These are phyloP conservation scores for Pipistrellus nathusii DNA, from an alignment of 2,797 vertebrate genomes.

Conservation along the genomic window DNA sequence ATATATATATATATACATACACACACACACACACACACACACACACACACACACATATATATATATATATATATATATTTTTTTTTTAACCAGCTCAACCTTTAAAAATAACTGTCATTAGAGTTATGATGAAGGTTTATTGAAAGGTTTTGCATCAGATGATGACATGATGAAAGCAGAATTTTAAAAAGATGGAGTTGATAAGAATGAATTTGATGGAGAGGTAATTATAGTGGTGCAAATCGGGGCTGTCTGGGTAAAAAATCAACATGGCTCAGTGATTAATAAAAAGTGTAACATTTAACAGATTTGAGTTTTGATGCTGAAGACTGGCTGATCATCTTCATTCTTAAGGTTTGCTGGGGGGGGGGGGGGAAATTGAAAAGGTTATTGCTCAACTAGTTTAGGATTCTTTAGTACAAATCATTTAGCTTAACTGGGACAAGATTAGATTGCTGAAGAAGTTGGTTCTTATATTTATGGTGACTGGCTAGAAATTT, in stretches of 20 bases:
- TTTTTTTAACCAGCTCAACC: not conserved
- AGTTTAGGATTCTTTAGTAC: not conserved
- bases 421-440: not conserved
- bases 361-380: no score
- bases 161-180: not conserved
- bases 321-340: not conserved
- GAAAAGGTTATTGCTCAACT: not conserved
- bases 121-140: not conserved
- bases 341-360: not conserved
- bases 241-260: not conserved
- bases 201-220: not conserved
- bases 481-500: not conserved
- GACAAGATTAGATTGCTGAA: not conserved
- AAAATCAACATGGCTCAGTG: not conserved
- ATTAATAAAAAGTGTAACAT: not conserved
- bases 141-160: not conserved
- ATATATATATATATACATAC: no score
- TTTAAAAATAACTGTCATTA: not conserved
- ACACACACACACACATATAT: no score
- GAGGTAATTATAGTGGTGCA: not conserved
- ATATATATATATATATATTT: no score
- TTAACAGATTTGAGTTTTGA: slow-evolving; percentile 39
- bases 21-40: no score
- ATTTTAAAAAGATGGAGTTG: not conserved
- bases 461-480: not conserved